Evolutionary conservation across 2,888 invertebrate species (phyloP), one percentile per base, ranked within the genome.

Genomic region (Slavum lentiscoides): DNA sequence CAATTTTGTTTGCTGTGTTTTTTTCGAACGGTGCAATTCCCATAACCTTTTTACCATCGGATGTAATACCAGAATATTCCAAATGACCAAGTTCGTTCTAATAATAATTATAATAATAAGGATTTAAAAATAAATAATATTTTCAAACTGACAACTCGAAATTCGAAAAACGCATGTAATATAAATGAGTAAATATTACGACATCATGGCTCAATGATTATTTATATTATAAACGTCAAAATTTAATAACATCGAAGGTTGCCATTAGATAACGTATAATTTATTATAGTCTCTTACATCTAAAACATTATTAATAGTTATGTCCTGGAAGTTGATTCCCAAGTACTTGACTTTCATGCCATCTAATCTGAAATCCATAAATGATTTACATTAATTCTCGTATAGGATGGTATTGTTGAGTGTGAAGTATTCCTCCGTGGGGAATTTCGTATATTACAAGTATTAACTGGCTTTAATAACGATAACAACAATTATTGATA

Each of bases 41-140:
- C 88, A 89, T 88, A 0, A 88, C 84, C 69, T 87, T 85, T 39
- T 83, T 85, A 2, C 88, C 88, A 74, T 81, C 85, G 83, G 74
- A 64, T 15, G 82, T 81, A 49, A 86, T 84, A 5, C 90, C 91
- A 77, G 89, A 86, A 84, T 89, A 90, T 85, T 91, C 91, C 84
- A 90, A 87, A 19, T 90, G 90, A 17, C 68, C 76, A 3, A 76
- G 69, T 76, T 76, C 68, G 9, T 61, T 76, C 76, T 76, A 49
- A 43, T 6, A 70, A 17, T 58, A 30, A 37, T 15, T 58, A 37
- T 7, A 68, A 68, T 21, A 23, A 59, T 21, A 21, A 17, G 15
- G n/a, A 1, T 39, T 39, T 58, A 39, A 1, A 39, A n/a, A 70
- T 23, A 61, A 55, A 13, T 21, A 23, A 53, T 69, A 53, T 49